Conservation (phyloP, 2,888 invertebrate species). For the Drosophila trichaetosa region DNA sequence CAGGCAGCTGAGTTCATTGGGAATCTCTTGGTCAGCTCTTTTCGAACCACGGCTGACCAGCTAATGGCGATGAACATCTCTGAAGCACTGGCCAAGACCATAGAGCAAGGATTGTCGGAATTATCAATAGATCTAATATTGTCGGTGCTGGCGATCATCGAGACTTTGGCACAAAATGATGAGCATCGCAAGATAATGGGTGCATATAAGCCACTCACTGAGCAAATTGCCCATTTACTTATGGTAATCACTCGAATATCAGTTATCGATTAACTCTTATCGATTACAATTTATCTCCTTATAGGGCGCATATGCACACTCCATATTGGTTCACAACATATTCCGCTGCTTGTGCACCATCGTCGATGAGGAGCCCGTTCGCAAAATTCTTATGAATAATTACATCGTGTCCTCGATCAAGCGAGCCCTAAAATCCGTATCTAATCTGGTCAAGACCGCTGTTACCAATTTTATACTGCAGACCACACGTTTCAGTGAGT, state of each 20-base stretch:
- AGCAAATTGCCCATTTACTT: slow-evolving; percentile 66
- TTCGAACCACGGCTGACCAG: slow-evolving; percentile 52
- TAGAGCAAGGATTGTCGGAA: slow-evolving; percentile 59
- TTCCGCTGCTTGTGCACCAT: slow-evolving; percentile 80
- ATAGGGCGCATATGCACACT: slow-evolving; percentile 67
- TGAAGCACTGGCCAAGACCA: slow-evolving; percentile 41
- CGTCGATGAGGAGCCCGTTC: slow-evolving; percentile 69
- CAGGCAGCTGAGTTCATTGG: slow-evolving; percentile 68
- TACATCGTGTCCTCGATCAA: slow-evolving; percentile 73
- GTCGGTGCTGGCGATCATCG: slow-evolving; percentile 68
- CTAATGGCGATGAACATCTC: slow-evolving; percentile 54
- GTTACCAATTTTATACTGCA: slow-evolving; percentile 82
- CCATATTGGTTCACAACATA: slow-evolving; percentile 76
- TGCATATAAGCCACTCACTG: slow-evolving; percentile 34
- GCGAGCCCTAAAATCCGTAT: slow-evolving; percentile 73
- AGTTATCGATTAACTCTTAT: neutral
- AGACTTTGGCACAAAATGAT: slow-evolving; percentile 71
- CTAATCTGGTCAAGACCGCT: slow-evolving; percentile 78
- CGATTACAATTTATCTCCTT: neutral
- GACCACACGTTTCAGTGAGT: slow-evolving; percentile 76
- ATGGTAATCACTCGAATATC: slow-evolving; percentile 57
- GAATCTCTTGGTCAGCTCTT: slow-evolving; percentile 63
- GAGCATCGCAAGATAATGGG: slow-evolving; percentile 66
- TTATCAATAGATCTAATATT: slow-evolving; percentile 75
- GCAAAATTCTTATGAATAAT: slow-evolving; percentile 53